Evolutionary conservation across 2,797 vertebrate genomes (phyloP).

Genomic region (Coregonus suidteri): DNA sequence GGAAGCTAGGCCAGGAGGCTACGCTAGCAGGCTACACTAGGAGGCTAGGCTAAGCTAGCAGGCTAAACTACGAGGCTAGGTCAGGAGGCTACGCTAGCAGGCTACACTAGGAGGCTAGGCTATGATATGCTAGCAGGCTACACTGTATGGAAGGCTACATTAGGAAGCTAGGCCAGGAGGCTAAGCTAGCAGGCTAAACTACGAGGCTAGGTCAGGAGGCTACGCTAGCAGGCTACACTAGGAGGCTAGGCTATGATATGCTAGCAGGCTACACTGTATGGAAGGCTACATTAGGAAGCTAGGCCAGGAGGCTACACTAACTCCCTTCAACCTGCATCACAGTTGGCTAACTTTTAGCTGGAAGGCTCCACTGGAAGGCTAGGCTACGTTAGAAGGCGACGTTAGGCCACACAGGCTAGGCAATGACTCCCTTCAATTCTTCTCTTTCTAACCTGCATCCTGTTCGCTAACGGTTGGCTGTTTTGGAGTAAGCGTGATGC

Average conservation of each 20-base stretch:
- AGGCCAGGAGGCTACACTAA: neutral
- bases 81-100: too few species aligned
- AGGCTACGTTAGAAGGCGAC: neutral
- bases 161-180: neutral
- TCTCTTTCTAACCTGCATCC: constrained; percentile 23
- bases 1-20: neutral
- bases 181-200: too few species aligned
- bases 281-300: neutral
- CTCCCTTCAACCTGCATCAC: constrained; percentile 9
- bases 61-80: too few species aligned
- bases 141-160: too few species aligned
- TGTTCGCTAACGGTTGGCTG: neutral
- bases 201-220: too few species aligned
- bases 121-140: too few species aligned
- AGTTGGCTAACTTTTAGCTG: neutral
- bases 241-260: neutral
- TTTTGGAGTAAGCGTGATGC: neutral
- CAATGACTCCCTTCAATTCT: neutral
- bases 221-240: neutral
- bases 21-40: too few species aligned
- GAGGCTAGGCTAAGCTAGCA: too few species aligned
- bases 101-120: too few species aligned
- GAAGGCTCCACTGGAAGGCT: neutral
- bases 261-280: neutral
- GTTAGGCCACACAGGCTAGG: too few species aligned